Conservation (phyloP, 2,888 invertebrate genomes). For the Drosophila mimica region DNA sequence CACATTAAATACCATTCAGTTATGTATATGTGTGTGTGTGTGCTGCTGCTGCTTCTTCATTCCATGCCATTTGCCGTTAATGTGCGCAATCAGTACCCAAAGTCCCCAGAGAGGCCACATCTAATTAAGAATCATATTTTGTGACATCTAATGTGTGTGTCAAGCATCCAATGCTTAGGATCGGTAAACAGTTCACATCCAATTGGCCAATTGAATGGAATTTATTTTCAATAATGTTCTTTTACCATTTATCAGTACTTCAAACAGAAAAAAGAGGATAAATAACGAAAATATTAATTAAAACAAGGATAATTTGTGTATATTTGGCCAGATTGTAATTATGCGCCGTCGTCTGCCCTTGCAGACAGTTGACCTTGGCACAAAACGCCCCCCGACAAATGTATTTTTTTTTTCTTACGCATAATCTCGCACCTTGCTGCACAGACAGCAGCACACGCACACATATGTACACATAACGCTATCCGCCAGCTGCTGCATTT, state of each 20-base stretch:
- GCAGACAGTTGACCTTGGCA: slow-evolving; percentile 76
- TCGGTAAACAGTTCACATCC: not conserved
- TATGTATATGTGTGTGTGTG: slow-evolving; percentile 12
- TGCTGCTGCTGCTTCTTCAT: slow-evolving; percentile 22
- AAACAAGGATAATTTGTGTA: not conserved
- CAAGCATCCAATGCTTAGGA: not conserved
- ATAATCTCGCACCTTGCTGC: slow-evolving; percentile 26
- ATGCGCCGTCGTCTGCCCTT: slow-evolving; percentile 36
- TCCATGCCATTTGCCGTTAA: slow-evolving; percentile 35
- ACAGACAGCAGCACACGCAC: slow-evolving; percentile 1
- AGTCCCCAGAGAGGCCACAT: slow-evolving; percentile 19
- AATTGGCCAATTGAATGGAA: slow-evolving; percentile 1
- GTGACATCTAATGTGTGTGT: not conserved
- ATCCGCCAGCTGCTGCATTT: slow-evolving; percentile 27
- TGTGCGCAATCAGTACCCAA: slow-evolving; percentile 24
- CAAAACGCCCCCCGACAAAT: slow-evolving; percentile 52
- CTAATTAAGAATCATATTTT: slow-evolving; percentile 8
- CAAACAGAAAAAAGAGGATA: not conserved
- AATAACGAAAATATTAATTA: not conserved
- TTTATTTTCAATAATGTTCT: not conserved
- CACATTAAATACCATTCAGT: slow-evolving; percentile 10
- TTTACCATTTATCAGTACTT: not conserved
- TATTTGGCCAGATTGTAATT: slow-evolving; percentile 3
- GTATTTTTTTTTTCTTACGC: slow-evolving; percentile 4
- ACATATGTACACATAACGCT: not conserved